A percentile compares a stretch with the other conserved stretches of the same genome.
These are phyloP conservation scores for Heteromurus nitidus DNA, from an alignment of 2,888 invertebrate species.

Conservation along the genomic window DNA sequence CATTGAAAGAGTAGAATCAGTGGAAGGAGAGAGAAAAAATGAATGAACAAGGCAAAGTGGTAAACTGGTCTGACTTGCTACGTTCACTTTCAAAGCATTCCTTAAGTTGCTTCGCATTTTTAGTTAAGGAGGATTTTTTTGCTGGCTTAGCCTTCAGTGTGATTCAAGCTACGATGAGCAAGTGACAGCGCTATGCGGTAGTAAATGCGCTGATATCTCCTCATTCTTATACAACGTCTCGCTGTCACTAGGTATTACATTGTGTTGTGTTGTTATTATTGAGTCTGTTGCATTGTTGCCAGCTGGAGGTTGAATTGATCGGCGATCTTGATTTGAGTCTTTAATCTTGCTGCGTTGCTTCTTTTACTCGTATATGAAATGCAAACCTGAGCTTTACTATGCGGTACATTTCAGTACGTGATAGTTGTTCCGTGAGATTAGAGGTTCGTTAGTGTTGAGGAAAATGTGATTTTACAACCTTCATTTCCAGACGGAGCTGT, in stretches of 20 bases:
- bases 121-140: conserved; percentile 54
- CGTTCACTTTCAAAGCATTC: conserved; percentile 62
- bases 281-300: conserved; percentile 43
- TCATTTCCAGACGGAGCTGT: conserved; percentile 26
- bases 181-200: conserved; percentile 65
- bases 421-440: conserved; percentile 30
- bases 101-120: conserved; percentile 44
- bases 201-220: conserved; percentile 52
- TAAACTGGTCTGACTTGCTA: conserved; percentile 30
- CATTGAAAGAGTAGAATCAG: not conserved
- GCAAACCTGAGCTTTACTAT: conserved; percentile 17
- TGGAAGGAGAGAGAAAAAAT: conserved; percentile 38
- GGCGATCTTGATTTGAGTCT: no score
- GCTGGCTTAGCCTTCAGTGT: conserved; percentile 62
- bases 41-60: conserved; percentile 50
- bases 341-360: no score
- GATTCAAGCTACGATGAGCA: conserved; percentile 53
- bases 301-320: conserved; percentile 52
- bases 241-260: conserved; percentile 42
- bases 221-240: conserved; percentile 41
- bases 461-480: conserved; percentile 45
- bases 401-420: conserved; percentile 10
- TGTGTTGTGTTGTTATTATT: conserved; percentile 16
- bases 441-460: not conserved
- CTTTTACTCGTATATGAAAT: no score